phyloP scores from a whole-genome alignment of 2,888 invertebrate genomes.

The Incurvaria masculella region DNA sequence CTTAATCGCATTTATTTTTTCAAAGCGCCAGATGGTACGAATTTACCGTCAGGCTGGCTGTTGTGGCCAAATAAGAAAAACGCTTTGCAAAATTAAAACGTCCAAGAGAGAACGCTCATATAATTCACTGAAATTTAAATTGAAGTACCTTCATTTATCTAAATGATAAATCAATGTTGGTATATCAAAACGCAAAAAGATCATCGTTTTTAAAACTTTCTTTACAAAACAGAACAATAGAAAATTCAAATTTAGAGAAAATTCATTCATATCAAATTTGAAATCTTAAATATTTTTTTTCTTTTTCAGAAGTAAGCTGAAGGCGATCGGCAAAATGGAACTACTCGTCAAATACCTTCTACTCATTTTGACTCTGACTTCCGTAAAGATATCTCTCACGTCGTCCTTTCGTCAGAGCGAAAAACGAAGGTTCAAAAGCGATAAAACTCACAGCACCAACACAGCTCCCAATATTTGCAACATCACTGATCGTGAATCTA shows the following conservation, averaged over 20 bases:
- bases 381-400: conserved; percentile 51
- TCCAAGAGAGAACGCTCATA: too few species aligned
- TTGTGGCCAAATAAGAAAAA: not conserved
- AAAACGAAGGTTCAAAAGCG: conserved; percentile 52
- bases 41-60: not conserved
- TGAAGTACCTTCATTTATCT: too few species aligned
- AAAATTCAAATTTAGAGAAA: too few species aligned
- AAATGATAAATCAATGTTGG: too few species aligned
- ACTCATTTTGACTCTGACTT: conserved; percentile 48
- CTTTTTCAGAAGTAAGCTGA: not conserved
- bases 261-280: too few species aligned
- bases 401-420: conserved; percentile 50
- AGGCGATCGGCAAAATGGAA: conserved; percentile 28
- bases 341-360: conserved; percentile 50
- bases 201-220: too few species aligned
- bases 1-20: not conserved
- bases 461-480: conserved; percentile 57
- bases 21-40: not conserved
- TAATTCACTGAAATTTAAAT: too few species aligned
- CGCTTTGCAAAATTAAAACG: not conserved
- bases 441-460: conserved; percentile 40
- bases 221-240: too few species aligned
- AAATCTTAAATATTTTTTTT: not conserved
- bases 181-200: too few species aligned
- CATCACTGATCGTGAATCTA: conserved; percentile 50